A percentile compares a stretch with the other conserved stretches of the same genome.
Conservation (phyloP, 1,140 invertebrate species). For the Apis florea region DNA sequence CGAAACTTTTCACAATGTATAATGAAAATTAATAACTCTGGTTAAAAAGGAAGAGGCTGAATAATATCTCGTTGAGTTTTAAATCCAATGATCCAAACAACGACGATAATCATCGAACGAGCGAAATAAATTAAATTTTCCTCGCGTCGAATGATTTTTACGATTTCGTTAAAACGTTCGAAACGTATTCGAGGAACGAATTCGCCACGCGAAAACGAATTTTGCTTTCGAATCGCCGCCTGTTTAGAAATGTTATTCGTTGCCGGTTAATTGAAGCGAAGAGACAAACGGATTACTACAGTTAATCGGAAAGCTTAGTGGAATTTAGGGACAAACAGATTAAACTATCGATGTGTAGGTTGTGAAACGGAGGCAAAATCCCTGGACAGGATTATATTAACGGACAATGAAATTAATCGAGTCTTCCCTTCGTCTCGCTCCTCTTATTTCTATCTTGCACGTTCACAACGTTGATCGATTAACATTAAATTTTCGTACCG, state of each 20-base stretch:
- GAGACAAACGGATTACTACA: conserved; percentile 41
- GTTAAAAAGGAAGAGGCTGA: too few relatives aligned
- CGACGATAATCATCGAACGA: too few relatives aligned
- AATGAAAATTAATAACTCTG: neutral
- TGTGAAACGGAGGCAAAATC: neutral
- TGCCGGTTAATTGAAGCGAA: conserved; percentile 39
- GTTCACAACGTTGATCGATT: too few relatives aligned
- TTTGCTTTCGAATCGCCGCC: neutral
- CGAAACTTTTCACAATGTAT: neutral
- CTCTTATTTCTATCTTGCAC: too few relatives aligned
- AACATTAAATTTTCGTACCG: too few relatives aligned
- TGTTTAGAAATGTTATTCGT: neutral
- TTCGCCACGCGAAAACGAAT: too few relatives aligned
- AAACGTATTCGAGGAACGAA: too few relatives aligned
- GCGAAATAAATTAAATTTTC: too few relatives aligned
- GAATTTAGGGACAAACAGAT: conserved; percentile 41
- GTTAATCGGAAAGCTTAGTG: conserved; percentile 56
- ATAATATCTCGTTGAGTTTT: too few relatives aligned
- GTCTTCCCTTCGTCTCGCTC: neutral
- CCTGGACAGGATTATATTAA: neutral
- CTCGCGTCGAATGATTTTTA: too few relatives aligned
- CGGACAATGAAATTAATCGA: neutral
- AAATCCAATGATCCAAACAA: too few relatives aligned
- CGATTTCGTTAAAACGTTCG: too few relatives aligned
- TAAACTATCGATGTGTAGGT: conserved; percentile 49